Evolutionary conservation across 2,113 vertebrate species (phyloP).

Genomic region (Paramisgurnus dabryanus): DNA sequence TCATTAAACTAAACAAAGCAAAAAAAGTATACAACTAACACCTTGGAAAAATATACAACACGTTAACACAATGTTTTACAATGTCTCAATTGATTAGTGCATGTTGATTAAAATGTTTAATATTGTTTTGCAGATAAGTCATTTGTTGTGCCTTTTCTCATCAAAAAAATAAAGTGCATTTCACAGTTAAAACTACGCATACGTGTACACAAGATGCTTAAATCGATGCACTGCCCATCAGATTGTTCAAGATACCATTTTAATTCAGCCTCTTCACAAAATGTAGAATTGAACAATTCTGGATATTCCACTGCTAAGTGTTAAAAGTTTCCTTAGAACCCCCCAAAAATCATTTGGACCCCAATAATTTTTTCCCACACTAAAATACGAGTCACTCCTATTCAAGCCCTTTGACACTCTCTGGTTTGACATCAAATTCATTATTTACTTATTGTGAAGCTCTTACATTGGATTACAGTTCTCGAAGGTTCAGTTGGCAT

Average conservation of each 20-base stretch:
- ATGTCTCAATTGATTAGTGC: slow-evolving; percentile 77
- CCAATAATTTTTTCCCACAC: slow-evolving; percentile 6
- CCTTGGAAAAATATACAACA: slow-evolving; percentile 83
- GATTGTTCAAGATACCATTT: slow-evolving; percentile 29
- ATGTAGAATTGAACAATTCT: slow-evolving; percentile 5
- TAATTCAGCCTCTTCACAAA: neutral
- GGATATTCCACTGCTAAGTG: slow-evolving; percentile 19
- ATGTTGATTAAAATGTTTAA: slow-evolving; percentile 75
- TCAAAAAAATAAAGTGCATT: slow-evolving; percentile 82
- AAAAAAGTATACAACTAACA: slow-evolving; percentile 81
- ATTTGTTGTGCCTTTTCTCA: slow-evolving; percentile 78
- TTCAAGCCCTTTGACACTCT: slow-evolving; percentile 8
- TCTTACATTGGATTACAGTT: slow-evolving; percentile 43
- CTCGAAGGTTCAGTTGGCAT: slow-evolving; percentile 23
- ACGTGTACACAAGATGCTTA: slow-evolving; percentile 77
- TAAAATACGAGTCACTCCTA: neutral
- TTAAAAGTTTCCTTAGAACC: neutral
- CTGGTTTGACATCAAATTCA: slow-evolving; percentile 18
- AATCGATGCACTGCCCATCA: slow-evolving; percentile 48
- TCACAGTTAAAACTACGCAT: slow-evolving; percentile 77
- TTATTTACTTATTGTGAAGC: slow-evolving; percentile 46
- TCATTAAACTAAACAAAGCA: slow-evolving; percentile 77
- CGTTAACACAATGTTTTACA: slow-evolving; percentile 73
- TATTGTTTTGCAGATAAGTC: slow-evolving; percentile 81
- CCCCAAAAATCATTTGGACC: slow-evolving; percentile 4